Evolutionary conservation across 2,797 vertebrate genomes (phyloP).

Genomic region (Hydrolagus colliei): DNA sequence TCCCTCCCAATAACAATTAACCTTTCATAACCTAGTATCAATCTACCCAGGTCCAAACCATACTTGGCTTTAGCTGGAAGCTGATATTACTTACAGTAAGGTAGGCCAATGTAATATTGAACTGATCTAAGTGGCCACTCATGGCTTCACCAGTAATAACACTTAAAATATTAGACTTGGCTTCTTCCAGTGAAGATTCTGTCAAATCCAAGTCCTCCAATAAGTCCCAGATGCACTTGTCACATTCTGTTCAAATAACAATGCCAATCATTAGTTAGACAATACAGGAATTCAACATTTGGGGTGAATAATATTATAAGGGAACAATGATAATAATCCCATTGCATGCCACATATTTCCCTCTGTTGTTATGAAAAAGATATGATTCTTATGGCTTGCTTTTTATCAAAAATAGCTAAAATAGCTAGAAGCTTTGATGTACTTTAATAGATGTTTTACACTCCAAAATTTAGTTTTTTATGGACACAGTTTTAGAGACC

Average conservation of each 20-base stretch:
- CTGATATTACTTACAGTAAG: slow-evolving; percentile 57
- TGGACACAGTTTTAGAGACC: no score
- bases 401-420: background rate
- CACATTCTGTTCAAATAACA: slow-evolving; percentile 65
- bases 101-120: slow-evolving; percentile 71
- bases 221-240: slow-evolving; percentile 89
- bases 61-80: background rate
- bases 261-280: slow-evolving; percentile 31
- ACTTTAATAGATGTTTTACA: no score
- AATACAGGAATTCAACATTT: no score
- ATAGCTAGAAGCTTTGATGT: no score
- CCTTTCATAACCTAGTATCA: background rate
- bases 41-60: background rate
- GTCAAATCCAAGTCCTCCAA: slow-evolving; percentile 74
- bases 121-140: slow-evolving; percentile 73
- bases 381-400: background rate
- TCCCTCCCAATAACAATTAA: no score
- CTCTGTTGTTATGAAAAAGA: slow-evolving; percentile 16
- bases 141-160: slow-evolving; percentile 85
- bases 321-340: no score
- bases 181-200: slow-evolving; percentile 71
- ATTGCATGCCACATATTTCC: background rate
- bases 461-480: no score
- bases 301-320: no score
- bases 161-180: slow-evolving; percentile 72